Base-by-base conservation (phyloP, 2,888 invertebrate species). In the Chrysolina americana region DNA sequence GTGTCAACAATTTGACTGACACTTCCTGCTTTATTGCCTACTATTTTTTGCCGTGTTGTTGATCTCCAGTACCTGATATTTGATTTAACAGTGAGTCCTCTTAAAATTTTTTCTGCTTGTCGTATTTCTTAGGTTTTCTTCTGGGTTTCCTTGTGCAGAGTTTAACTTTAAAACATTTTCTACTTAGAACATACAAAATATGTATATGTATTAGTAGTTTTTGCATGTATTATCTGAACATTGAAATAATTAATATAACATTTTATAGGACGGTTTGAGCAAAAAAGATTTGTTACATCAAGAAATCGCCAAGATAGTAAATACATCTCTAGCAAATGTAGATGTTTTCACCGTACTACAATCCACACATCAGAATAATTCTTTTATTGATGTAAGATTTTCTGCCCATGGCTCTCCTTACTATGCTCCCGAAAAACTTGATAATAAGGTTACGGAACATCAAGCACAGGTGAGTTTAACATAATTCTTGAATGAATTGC, bases 321-420 rank as follows among this genome's bases (percentile, higher is more conserved):
- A 95, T 83, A 93, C 94, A 0, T 94, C 94, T 0, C 86, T 92
- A 73, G 92, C 94, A 65, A 96, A 97, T 85, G 95, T 99, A 0
- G 97, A 98, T 85, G 94, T 99, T 0, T 98, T 99, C 86, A 98
- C 98, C 0, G 95, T 98, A 1, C 91, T 96, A 41, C 91, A 92
- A 80, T 93, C 94, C 17, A 91, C 91, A 1, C 68, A 77, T 44
- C 79, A 81, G 47, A 92, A 93, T 81, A 91, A 91, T 76, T 90
- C 91, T 0, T 91, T 93, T 11, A 88, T 96, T 76, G 98, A 98
- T 85, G 94, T 98, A 0, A 90, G 98, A 79, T 98, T 95, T 86
- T 95, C 98, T 0, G 98, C 96, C 0, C 98, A 98, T 85, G 97
- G 97, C 0, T 98, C 98, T 0, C 98, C 98, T 0, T 98, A 97